phyloP scores from a whole-genome alignment of 2,888 invertebrate species.

The Drosophila stalkeri region DNA sequence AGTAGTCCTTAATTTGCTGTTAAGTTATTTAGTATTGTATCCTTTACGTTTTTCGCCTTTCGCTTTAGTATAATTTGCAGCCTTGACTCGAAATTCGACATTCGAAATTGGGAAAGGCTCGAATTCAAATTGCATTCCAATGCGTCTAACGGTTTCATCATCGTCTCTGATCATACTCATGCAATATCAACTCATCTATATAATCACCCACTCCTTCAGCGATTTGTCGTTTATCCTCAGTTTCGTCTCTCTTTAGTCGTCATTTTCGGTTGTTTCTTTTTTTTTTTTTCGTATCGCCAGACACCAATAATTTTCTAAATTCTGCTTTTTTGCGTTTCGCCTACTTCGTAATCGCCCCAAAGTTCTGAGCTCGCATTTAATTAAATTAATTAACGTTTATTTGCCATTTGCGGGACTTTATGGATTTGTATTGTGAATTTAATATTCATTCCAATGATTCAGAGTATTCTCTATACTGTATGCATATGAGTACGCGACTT shows the following conservation, averaged over 20 bases:
- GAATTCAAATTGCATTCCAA: conserved; percentile 70
- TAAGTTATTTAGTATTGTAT: conserved; percentile 73
- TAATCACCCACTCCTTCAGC: conserved; percentile 59
- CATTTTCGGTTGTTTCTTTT: neutral
- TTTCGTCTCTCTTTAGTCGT: conserved; percentile 15
- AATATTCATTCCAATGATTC: conserved; percentile 40
- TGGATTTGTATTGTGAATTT: conserved; percentile 19
- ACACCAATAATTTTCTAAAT: conserved; percentile 71
- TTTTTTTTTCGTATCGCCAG: conserved; percentile 35
- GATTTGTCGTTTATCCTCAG: conserved; percentile 68
- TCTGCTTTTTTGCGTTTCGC: conserved; percentile 36
- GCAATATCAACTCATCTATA: conserved; percentile 26
- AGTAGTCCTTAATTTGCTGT: conserved; percentile 74
- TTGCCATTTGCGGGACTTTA: conserved; percentile 34
- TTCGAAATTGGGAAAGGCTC: conserved; percentile 8
- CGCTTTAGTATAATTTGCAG: conserved; percentile 53
- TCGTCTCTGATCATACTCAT: conserved; percentile 37
- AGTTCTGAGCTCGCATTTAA: conserved; percentile 51
- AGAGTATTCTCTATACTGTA: neutral
- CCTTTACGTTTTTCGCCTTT: neutral
- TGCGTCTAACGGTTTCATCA: conserved; percentile 76
- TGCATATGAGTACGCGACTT: neutral
- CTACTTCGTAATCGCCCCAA: conserved; percentile 48
- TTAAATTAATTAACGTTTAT: conserved; percentile 68
- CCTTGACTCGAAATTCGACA: conserved; percentile 46